phyloP scores from a whole-genome alignment of 35 echinoderm and acorn worm species.

The Ptychodera flava region DNA sequence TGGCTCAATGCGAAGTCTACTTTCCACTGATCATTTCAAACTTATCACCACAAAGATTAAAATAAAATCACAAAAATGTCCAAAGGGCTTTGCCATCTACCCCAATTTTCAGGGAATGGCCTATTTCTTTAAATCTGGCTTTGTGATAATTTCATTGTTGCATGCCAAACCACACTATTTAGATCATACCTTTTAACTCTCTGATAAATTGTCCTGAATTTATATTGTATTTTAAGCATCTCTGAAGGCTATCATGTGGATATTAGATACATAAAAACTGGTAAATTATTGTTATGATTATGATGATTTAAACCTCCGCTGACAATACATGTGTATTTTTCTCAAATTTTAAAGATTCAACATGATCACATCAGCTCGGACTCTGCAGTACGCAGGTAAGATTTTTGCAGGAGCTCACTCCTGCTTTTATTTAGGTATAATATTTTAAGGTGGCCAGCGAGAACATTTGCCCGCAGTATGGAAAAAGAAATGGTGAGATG shows the following conservation, averaged over 20 bases:
- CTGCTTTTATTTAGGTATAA: background rate
- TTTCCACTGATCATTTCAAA: too few species aligned
- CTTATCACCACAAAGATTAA: too few species aligned
- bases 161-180: too few species aligned
- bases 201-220: too few species aligned
- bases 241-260: background rate
- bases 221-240: too few species aligned
- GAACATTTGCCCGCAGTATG: background rate
- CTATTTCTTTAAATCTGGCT: too few species aligned
- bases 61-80: too few species aligned
- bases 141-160: too few species aligned
- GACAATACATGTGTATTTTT: background rate
- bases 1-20: too few species aligned
- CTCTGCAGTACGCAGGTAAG: constrained; percentile 83
- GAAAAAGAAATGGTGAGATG: background rate
- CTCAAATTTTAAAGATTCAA: constrained; percentile 49
- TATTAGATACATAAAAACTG: background rate
- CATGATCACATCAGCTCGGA: constrained; percentile 79
- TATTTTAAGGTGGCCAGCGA: background rate
- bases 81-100: too few species aligned
- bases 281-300: background rate
- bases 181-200: too few species aligned
- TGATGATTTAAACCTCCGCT: background rate
- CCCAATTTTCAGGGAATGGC: too few species aligned
- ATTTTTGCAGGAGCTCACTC: background rate